phyloP scores from a whole-genome alignment of 2,113 vertebrate species.

The Edolisoma coerulescens region DNA sequence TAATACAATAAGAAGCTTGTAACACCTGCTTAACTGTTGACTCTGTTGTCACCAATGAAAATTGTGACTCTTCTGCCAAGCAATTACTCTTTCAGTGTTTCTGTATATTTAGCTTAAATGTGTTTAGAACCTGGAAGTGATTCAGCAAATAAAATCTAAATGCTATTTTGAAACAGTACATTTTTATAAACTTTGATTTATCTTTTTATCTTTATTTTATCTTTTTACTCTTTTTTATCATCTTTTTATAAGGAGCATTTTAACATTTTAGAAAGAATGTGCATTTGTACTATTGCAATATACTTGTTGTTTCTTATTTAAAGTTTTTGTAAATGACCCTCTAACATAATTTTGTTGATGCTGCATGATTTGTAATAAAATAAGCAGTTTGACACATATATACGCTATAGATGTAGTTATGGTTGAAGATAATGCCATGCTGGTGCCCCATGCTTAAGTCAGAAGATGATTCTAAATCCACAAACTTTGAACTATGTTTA shows the following conservation, averaged over 20 bases:
- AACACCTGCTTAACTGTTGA: slow-evolving; percentile 11
- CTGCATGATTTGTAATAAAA: background rate
- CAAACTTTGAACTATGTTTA: background rate
- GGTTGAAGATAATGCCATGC: background rate
- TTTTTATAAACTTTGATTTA: background rate
- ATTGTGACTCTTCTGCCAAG: background rate
- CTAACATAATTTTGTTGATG: background rate
- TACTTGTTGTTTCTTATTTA: background rate
- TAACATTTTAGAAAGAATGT: background rate
- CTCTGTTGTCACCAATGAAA: background rate
- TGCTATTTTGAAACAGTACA: background rate
- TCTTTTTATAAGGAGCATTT: background rate
- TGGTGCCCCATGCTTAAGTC: background rate
- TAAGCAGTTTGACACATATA: background rate
- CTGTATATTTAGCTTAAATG: background rate
- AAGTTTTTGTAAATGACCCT: background rate
- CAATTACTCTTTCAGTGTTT: background rate
- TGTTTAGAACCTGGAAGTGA: background rate
- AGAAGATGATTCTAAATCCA: background rate
- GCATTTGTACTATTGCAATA: background rate
- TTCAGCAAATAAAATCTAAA: background rate
- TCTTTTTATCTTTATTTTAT: background rate
- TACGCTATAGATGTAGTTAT: background rate
- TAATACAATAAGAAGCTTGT: slow-evolving; percentile 18
- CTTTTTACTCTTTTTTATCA: background rate